Evolutionary conservation across 2,888 invertebrate species (phyloP).

Genomic region (Drosophila tanythrix): DNA sequence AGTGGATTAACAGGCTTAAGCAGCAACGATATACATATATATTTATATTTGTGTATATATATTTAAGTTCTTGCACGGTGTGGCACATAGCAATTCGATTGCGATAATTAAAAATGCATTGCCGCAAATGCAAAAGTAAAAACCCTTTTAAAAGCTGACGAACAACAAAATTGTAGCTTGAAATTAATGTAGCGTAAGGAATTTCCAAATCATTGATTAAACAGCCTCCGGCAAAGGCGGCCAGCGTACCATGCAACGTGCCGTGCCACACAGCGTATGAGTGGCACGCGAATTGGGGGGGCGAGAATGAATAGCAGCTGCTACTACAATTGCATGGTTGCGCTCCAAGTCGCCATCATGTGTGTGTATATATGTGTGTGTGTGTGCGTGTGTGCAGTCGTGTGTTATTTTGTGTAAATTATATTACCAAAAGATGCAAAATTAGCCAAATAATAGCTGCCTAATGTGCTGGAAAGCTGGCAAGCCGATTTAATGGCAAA

Average conservation of each 20-base stretch:
- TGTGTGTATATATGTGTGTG: background rate
- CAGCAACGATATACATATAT: background rate
- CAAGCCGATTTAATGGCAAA: conserved; percentile 71
- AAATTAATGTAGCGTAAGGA: conserved; percentile 76
- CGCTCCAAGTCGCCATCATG: background rate
- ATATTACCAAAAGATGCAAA: conserved; percentile 80
- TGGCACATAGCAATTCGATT: background rate
- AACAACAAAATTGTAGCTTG: conserved; percentile 39
- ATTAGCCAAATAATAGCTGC: conserved; percentile 79
- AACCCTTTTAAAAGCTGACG: conserved; percentile 18
- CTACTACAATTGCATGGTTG: conserved; percentile 62
- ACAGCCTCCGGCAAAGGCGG: conserved; percentile 34
- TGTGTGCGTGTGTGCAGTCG: conserved; percentile 66
- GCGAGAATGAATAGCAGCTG: conserved; percentile 45
- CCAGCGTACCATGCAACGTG: conserved; percentile 20
- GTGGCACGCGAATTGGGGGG: conserved; percentile 55
- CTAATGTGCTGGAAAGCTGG: conserved; percentile 74
- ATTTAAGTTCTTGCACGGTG: background rate
- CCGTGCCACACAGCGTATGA: conserved; percentile 67
- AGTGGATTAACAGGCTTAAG: conserved; percentile 5
- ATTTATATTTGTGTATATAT: background rate
- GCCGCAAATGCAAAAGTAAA: conserved; percentile 18
- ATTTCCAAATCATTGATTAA: conserved; percentile 79
- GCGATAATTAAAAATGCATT: conserved; percentile 22
- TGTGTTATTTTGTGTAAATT: conserved; percentile 80